Evolutionary conservation across 2,888 invertebrate genomes (phyloP), one percentile per base, ranked within the genome.

Genomic region (Carabus problematicus): DNA sequence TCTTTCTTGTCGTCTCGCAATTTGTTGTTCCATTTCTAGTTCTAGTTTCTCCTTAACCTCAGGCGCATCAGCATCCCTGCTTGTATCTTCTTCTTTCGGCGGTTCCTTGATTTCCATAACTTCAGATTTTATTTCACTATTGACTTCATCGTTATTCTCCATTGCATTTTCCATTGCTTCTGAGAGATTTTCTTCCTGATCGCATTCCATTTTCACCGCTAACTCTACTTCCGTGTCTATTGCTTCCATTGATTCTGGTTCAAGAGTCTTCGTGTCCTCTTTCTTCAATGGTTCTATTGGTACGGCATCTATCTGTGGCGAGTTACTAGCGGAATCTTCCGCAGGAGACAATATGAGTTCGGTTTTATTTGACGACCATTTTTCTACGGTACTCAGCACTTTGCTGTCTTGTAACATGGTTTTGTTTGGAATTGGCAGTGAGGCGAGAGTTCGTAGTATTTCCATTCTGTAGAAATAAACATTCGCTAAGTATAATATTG

Each of bases 391-490:
- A 29, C 88, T 85, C 76, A 94, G 87, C 73, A 98, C 92, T 76
- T 96, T 94, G 76, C 94, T 95, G 78, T 98, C 97, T 76, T 93
- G 91, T 8, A 98, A 85, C 86, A 95, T 91, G 0, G 95, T 95
- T 82, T 94, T 95, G 82, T 97, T 97, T 1, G 93, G 91, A 73
- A 98, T 95, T 8, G 98, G 97, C 73, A 98, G 85, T 18, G 90
- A 88, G 73, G 91, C 90, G 70, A 98, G 83, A 0, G 95, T 93
- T 76, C 90, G 89, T 29, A 98, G 83, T 78, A 92, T 85, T 76
- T 91, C 89, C 72, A 87, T 85, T 82, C 93, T 93, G 80, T 45
- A 12, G 2, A 4, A 45, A 45, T 3, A 45, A 45, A 45, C 7
- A 45, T 4, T n/a, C n/a, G n/a, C n/a, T 29, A 29, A 29, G 29